phyloP scores from a whole-genome alignment of 1,140 invertebrate species.

The Acromyrmex echinatior region DNA sequence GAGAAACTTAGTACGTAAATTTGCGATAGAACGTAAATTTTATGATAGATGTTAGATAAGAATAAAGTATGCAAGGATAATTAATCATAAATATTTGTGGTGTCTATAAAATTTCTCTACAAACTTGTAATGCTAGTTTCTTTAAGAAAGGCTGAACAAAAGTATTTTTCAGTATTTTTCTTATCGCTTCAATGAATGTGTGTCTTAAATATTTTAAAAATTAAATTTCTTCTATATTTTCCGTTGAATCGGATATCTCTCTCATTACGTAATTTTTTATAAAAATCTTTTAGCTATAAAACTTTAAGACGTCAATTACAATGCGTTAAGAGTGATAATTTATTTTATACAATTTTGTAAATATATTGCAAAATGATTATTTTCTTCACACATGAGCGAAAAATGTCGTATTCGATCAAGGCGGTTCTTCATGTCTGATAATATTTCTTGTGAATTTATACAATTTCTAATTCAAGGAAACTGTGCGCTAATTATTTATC shows the following conservation, averaged over 20 bases:
- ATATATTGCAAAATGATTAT: too few species aligned
- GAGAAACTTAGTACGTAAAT: not conserved
- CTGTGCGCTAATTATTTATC: too few species aligned
- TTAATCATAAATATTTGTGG: not conserved
- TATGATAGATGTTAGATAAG: not conserved
- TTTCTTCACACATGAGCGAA: too few species aligned
- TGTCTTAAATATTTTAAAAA: not conserved
- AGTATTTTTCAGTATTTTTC: not conserved
- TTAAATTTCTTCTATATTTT: not conserved
- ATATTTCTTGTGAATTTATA: too few species aligned
- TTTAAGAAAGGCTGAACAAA: not conserved
- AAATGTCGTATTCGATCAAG: too few species aligned
- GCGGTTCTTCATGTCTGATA: too few species aligned
- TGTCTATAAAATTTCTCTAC: conserved; percentile 3
- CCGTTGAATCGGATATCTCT: not conserved
- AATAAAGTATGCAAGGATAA: not conserved
- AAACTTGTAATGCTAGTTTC: not conserved
- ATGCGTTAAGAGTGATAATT: too few species aligned
- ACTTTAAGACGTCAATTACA: not conserved
- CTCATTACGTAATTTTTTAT: not conserved
- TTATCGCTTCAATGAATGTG: not conserved
- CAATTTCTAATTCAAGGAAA: too few species aligned
- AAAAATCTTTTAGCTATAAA: not conserved
- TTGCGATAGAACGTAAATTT: not conserved
- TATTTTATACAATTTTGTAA: too few species aligned